Evolutionary conservation across 2,888 invertebrate genomes (phyloP).

Genomic region (Cartodere bifasciata): DNA sequence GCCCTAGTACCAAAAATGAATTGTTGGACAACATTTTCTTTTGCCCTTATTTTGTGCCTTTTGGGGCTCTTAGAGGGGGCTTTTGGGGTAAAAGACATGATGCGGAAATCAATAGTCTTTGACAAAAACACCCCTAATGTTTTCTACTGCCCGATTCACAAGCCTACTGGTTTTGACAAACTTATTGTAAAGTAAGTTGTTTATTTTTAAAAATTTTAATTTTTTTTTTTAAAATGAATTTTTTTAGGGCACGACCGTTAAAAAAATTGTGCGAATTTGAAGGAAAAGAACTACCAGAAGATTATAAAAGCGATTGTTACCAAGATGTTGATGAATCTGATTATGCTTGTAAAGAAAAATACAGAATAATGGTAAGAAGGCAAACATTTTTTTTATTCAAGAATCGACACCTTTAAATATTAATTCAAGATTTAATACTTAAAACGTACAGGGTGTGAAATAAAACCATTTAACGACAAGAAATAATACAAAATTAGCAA

Average conservation of each 20-base stretch:
- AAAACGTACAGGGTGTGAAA: too few relatives aligned
- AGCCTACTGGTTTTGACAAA: slow-evolving; percentile 62
- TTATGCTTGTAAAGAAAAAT: slow-evolving; percentile 70
- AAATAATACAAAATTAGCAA: too few relatives aligned
- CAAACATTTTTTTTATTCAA: too few relatives aligned
- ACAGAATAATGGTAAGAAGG: slow-evolving; percentile 60
- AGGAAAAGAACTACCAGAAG: slow-evolving; percentile 53
- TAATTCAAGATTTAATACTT: too few relatives aligned
- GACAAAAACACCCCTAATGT: slow-evolving; percentile 69
- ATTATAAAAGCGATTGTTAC: slow-evolving; percentile 68
- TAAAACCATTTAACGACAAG: too few relatives aligned
- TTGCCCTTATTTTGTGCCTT: too few relatives aligned
- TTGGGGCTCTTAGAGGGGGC: too few relatives aligned
- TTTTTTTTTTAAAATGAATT: slow-evolving; percentile 7
- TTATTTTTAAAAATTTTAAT: slow-evolving; percentile 3
- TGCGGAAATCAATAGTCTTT: slow-evolving; percentile 65
- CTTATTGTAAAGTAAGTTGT: slow-evolving; percentile 49
- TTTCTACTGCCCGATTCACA: slow-evolving; percentile 66
- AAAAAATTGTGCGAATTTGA: slow-evolving; percentile 63
- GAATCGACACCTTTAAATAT: too few relatives aligned
- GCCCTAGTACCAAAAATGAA: too few relatives aligned
- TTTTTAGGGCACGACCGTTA: slow-evolving; percentile 46
- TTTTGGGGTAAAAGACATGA: slow-evolving; percentile 50
- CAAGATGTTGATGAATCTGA: slow-evolving; percentile 68
- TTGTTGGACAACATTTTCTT: too few relatives aligned